Percentiles rank a stretch among this genome's conserved stretches.
phyloP scores from a whole-genome alignment of 1,140 invertebrate genomes.

The Leptinotarsa texana region DNA sequence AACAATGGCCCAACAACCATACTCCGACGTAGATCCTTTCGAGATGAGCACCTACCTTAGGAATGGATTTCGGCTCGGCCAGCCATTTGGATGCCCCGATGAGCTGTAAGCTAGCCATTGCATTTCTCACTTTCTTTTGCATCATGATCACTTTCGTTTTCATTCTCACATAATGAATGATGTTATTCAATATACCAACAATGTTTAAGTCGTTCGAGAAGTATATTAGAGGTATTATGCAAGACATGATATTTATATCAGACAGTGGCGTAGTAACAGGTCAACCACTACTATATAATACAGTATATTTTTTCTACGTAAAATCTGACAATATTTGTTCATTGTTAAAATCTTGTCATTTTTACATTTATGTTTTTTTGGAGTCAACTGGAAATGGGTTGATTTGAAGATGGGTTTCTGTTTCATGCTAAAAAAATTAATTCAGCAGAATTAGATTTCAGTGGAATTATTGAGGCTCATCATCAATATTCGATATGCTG shows the following conservation, averaged over 20 bases:
- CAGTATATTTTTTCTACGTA: not conserved
- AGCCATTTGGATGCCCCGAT: constrained; percentile 94
- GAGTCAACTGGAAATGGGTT: no score
- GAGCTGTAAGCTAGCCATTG: constrained; percentile 73
- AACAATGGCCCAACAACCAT: constrained; percentile 93
- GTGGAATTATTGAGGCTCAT: no score
- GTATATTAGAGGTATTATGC: constrained; percentile 23
- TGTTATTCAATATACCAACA: constrained; percentile 35
- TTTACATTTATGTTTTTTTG: no score
- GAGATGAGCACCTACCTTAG: constrained; percentile 87
- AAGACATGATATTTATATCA: constrained; percentile 23
- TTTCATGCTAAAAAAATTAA: no score
- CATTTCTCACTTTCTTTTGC: constrained; percentile 34
- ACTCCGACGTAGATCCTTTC: constrained; percentile 87
- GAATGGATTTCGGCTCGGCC: constrained; percentile 87
- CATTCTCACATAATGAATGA: constrained; percentile 40
- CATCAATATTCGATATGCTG: no score
- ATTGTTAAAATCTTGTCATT: no score
- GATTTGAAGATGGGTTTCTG: no score
- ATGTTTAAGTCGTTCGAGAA: constrained; percentile 27
- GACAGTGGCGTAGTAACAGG: constrained; percentile 4
- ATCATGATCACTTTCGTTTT: constrained; percentile 37
- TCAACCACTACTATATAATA: not conserved
- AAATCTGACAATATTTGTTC: no score
- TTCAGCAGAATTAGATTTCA: no score